Conservation (phyloP, 2,113 vertebrate species). For the Leptocoma aspasia region DNA sequence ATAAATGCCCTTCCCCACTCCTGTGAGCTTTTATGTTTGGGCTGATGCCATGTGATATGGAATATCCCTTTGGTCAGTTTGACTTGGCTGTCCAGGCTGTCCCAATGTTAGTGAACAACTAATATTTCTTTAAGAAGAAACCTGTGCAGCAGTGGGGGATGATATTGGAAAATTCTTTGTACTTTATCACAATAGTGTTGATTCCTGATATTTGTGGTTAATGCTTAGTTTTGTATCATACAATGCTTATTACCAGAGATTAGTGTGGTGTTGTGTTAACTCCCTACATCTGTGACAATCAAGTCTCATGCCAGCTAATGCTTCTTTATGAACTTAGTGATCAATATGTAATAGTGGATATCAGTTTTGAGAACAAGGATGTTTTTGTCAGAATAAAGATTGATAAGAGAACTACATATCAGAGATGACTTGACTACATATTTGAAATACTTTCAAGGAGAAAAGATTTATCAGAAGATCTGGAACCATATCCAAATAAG, state of each 20-base stretch:
- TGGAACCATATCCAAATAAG: neutral
- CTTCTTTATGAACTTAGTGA: neutral
- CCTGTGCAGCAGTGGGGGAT: too few species aligned
- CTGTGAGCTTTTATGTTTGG: neutral
- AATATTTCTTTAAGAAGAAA: neutral
- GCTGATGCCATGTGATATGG: neutral
- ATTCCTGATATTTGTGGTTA: neutral
- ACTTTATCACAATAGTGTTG: neutral
- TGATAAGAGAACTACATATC: neutral
- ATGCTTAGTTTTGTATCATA: neutral
- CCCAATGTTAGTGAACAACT: too few species aligned
- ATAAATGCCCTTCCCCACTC: neutral
- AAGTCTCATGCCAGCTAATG: fast-evolving
- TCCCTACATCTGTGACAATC: neutral
- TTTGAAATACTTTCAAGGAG: neutral
- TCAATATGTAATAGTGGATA: neutral
- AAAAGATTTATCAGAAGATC: neutral
- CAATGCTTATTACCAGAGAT: neutral
- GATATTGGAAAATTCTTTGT: neutral
- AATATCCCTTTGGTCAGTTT: neutral
- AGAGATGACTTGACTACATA: neutral
- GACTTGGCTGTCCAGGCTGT: neutral
- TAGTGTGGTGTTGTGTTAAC: neutral
- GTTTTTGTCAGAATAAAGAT: neutral
- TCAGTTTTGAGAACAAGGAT: neutral